Base-by-base conservation (phyloP, 2,113 vertebrate genomes). In the Prochilodus magdalenae region DNA sequence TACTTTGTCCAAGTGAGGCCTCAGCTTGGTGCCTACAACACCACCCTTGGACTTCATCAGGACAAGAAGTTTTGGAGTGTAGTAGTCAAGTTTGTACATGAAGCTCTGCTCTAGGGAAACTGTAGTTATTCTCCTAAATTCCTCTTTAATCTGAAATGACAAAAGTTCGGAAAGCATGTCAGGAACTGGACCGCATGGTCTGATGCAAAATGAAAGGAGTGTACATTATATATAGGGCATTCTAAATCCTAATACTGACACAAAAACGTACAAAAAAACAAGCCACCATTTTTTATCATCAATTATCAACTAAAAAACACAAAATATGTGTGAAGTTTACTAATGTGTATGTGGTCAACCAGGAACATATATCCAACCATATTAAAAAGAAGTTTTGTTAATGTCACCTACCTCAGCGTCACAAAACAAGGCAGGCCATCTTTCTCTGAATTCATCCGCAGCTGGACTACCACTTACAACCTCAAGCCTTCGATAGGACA, bases 341-440 rank as follows among this genome's bases (percentile, higher is more conserved):
- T 69, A 30, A 69, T 44, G 18, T 69, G 33, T 20, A 69, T 44
- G 18, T 69, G 33, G 6, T 36, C 18, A 30, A 33, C 18, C 5
- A 3, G 30, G 1, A 36, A 36, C 16, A 67, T n/a, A n/a, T n/a
- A n/a, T n/a, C n/a, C n/a, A n/a, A n/a, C n/a, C n/a, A 12, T 66
- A 66, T 1, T 18, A 7, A 3, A 8, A 49, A 22, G 73, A 33
- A 29, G 26, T 62, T 63, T 53, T 70, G 30, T 57, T 57, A 74
- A 20, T 70, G 51, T 65, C 26, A 78, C 55, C 26, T 84, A 74
- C 79, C 44, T 81, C 77, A 84, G 69, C 67, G 79, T 87, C 81
- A 84, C 75, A 81, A 81, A 83, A 81, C 27, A 86, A 80, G 29
- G 66, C 82, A 65, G 79, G 84, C 84, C 79, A 88, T 75, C 84